Base-by-base conservation (phyloP, 2,797 vertebrate species). In the Enteromius paludinosus region DNA sequence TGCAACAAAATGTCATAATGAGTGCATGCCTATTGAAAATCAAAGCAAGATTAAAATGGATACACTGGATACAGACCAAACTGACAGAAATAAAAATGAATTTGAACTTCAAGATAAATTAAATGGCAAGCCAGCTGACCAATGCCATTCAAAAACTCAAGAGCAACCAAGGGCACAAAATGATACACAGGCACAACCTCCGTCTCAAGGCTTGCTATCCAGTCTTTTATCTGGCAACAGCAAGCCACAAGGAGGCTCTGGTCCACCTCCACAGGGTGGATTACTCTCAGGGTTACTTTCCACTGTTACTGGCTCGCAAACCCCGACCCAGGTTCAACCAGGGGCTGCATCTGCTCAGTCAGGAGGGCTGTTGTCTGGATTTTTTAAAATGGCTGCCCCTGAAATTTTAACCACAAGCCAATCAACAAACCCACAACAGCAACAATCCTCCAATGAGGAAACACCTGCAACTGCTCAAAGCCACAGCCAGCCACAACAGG, bases 221-320 rank as follows among this genome's bases (percentile, higher is more conserved):
- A 90, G 92, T 52, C 72, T 93, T 45, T 81, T 94, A 12, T 80
- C 89, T 69, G 81, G 79, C 81, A 84, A 84, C 9, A 87, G 84
- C 61, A 93, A 91, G 89, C 41, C 70, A 12, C 88, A 91, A 45
- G 87, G 76, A 82, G 86, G 59, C 11, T 80, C 83, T 38, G 85
- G 56, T 85, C 92, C 92, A 65, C 68, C 90, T 87, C 93, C 92
- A 78, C 91, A 95, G 47, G 88, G 87, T 79, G 92, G 92, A 28
- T 72, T 95, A 12, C 87, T 95, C 72, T 93, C 94, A 75, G 90
- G 91, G 15, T 30, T 95, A 0, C 92, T 95, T 91, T 92, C 93
- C 78, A 87, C 93, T 75, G 43, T 91, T 79, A 62, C 83, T 78
- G 64, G 43, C 14, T 45, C 74, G 14, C 54, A 79, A 76, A 85